phyloP scores from a whole-genome alignment of 1,140 invertebrate species.

The Brachionus angularis region DNA sequence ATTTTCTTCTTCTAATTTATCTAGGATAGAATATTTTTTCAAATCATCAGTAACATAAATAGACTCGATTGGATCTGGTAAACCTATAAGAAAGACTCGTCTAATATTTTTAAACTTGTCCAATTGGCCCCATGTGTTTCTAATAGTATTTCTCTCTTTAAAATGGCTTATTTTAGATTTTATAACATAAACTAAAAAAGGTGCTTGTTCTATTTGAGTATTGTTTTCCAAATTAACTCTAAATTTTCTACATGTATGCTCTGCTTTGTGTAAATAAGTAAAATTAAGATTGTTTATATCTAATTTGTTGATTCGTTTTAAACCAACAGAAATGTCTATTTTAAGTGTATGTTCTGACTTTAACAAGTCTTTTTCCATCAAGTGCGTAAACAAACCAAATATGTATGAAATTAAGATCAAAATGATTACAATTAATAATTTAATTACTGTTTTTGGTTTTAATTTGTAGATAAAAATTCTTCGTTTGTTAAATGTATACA shows the following conservation, averaged over 20 bases:
- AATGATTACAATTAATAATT: too few species aligned
- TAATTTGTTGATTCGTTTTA: slow-evolving; percentile 7
- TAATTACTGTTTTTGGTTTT: too few species aligned
- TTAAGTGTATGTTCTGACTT: not conserved
- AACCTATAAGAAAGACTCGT: slow-evolving; percentile 29
- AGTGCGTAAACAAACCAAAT: slow-evolving; percentile 34
- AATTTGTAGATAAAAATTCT: too few species aligned
- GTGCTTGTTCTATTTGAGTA: not conserved
- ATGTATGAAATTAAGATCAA: slow-evolving; percentile 24
- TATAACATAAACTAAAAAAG: not conserved
- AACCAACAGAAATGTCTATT: not conserved
- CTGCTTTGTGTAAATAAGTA: slow-evolving; percentile 11
- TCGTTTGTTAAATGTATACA: too few species aligned
- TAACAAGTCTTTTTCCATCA: slow-evolving; percentile 19
- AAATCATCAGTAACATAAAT: too few species aligned
- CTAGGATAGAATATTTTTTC: not conserved
- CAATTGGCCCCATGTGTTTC: slow-evolving; percentile 38
- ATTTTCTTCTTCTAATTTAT: slow-evolving; percentile 9
- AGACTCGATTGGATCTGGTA: not conserved
- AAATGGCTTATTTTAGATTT: slow-evolving; percentile 24
- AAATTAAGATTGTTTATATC: slow-evolving; percentile 30
- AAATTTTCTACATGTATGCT: not conserved
- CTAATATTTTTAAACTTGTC: not conserved
- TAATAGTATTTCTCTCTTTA: slow-evolving; percentile 12
- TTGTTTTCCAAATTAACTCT: not conserved